Evolutionary conservation across 1,140 invertebrate species (phyloP).

Genomic region (Chlorops oryzae): DNA sequence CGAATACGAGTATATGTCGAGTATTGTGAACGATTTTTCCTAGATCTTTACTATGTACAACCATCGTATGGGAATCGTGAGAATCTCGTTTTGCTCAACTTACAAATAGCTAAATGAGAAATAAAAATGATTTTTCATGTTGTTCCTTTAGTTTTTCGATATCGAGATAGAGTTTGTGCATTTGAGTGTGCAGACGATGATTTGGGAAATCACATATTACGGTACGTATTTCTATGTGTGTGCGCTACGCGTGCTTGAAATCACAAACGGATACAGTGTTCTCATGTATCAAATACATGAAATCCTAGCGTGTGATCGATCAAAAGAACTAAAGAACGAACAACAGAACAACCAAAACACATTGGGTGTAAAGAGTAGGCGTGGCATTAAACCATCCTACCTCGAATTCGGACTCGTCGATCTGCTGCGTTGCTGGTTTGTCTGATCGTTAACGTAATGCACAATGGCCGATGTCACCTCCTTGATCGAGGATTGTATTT

Average conservation of each 20-base stretch:
- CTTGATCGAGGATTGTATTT: conserved; percentile 84
- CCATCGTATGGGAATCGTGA: not conserved
- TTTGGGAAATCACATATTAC: too few species aligned
- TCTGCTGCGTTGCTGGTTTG: conserved; percentile 40
- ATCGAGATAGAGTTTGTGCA: too few species aligned
- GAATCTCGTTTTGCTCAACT: not conserved
- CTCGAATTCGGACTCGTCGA: conserved; percentile 48
- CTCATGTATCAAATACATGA: too few species aligned
- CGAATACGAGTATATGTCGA: too few species aligned
- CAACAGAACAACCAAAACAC: not conserved
- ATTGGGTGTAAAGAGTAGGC: not conserved
- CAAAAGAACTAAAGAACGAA: not conserved
- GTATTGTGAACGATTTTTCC: too few species aligned
- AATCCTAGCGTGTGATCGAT: too few species aligned
- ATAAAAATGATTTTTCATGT: conserved; percentile 11
- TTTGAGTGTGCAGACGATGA: too few species aligned
- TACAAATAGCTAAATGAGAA: conserved; percentile 14
- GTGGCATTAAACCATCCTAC: conserved; percentile 22
- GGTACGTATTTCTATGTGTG: too few species aligned
- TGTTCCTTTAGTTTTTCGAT: not conserved
- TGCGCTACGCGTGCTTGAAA: too few species aligned
- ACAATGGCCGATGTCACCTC: conserved; percentile 90
- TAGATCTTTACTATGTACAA: too few species aligned
- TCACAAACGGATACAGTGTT: too few species aligned
- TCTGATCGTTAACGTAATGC: conserved; percentile 74